A percentile compares a stretch with the other conserved stretches of the same genome.
phyloP scores from a whole-genome alignment of 2,888 invertebrate species.

The Vandiemenella viatica region DNA sequence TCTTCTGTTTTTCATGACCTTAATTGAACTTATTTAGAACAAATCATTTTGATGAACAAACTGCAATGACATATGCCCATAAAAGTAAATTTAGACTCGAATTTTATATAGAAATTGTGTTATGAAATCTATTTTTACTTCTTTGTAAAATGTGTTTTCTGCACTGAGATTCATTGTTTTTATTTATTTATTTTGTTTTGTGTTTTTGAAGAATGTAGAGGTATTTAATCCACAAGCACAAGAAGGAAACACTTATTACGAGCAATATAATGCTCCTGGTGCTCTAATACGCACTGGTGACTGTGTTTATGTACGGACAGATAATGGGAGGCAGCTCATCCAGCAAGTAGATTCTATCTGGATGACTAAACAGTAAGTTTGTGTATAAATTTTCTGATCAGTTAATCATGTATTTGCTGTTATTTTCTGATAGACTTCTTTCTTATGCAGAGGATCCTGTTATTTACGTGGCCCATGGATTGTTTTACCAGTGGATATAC shows the following conservation, averaged over 20 bases:
- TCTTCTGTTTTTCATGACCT: too few relatives aligned
- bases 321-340: constrained; percentile 78
- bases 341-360: constrained; percentile 89
- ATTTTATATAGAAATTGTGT: too few relatives aligned
- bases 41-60: too few relatives aligned
- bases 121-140: too few relatives aligned
- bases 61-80: too few relatives aligned
- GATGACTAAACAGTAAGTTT: constrained; percentile 72
- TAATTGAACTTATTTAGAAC: too few relatives aligned
- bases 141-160: too few relatives aligned
- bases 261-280: constrained; percentile 78
- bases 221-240: constrained; percentile 54
- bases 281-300: constrained; percentile 82
- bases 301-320: constrained; percentile 86
- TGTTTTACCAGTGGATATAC: constrained; percentile 74
- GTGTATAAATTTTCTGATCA: constrained; percentile 6
- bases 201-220: constrained; percentile 53
- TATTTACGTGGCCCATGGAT: constrained; percentile 92
- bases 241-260: constrained; percentile 73
- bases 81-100: too few relatives aligned
- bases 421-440: constrained; percentile 6
- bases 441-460: constrained; percentile 57
- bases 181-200: too few relatives aligned
- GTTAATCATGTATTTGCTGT: background rate
- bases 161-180: too few relatives aligned